These are phyloP conservation scores for Mesopsocus fuscifrons DNA, from an alignment of 2,888 invertebrate genomes.

Conservation along the genomic window DNA sequence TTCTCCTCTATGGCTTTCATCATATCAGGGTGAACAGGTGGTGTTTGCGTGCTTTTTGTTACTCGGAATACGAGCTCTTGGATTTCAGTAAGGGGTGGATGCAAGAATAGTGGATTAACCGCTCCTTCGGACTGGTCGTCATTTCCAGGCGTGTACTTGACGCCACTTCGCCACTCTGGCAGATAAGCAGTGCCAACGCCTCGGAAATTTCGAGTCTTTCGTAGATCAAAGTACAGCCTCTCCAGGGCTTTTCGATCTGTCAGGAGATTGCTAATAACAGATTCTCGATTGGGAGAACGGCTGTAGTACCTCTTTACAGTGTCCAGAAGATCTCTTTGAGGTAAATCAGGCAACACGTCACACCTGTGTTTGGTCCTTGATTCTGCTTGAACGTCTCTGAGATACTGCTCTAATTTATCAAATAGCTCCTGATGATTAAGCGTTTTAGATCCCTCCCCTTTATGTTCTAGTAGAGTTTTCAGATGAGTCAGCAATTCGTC, in stretches of 20 bases:
- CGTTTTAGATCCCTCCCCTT: constrained; percentile 14
- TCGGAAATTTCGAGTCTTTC: constrained; percentile 40
- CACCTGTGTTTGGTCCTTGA: constrained; percentile 9
- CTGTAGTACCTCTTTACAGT: constrained; percentile 47
- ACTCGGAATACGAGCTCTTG: constrained; percentile 34
- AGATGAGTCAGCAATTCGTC: constrained; percentile 48
- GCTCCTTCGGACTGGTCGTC: constrained; percentile 5
- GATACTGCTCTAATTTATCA: constrained; percentile 39
- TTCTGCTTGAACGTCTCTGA: constrained; percentile 23
- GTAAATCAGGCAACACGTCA: constrained; percentile 21
- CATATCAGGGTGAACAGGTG: constrained; percentile 35
- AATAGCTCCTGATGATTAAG: constrained; percentile 43
- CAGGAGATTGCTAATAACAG: constrained; percentile 49
- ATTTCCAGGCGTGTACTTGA: neutral
- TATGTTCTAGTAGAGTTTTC: constrained; percentile 32
- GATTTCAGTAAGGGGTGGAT: constrained; percentile 49
- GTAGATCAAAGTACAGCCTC: constrained; percentile 49
- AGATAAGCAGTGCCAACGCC: constrained; percentile 17
- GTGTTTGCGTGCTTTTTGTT: constrained; percentile 37
- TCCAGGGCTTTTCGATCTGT: constrained; percentile 54
- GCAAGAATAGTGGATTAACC: constrained; percentile 23
- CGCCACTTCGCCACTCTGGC: constrained; percentile 8
- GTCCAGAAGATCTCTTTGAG: constrained; percentile 40
- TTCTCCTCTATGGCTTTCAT: constrained; percentile 30
- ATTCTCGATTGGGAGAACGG: constrained; percentile 42